Evolutionary conservation across 2,797 vertebrate species (phyloP), one percentile per base, ranked within the genome.

Genomic region (Heterohyrax brucei): DNA sequence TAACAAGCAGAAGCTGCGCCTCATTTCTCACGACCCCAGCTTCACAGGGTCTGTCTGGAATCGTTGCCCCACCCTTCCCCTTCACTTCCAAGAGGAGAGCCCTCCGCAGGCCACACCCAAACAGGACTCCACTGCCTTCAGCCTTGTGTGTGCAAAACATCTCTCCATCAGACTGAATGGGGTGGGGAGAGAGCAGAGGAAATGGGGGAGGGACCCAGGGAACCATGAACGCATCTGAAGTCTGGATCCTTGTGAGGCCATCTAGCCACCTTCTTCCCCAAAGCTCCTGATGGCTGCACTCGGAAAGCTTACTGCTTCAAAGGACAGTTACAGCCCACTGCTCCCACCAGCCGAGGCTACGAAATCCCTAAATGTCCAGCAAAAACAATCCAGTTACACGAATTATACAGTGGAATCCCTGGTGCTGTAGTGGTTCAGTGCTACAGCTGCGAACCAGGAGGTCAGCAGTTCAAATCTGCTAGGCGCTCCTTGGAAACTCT

Each of bases 1-100:
- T 46, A 9, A 33, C 2, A 79, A 21, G n/a, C 13, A 7, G 62
- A 13, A 39, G 33, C 62, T 0, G 0, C 1, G 0, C 21, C 48
- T 78, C 68, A 5, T 7, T 50, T 28, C 46, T 13, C 50, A 0
- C 2, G 1, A 9, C 48, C 19, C 64, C 61, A 10, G 26, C 10
- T 4, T 56, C 4, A 13, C 53, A 56, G 5, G 0, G 6, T 16
- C 85, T n/a, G n/a, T 30, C 10, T 12, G 4, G 28, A n/a, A 14
- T n/a, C 66, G 13, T 66, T 10, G 50, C 1, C 28, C 5, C 10
- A n/a, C 78, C 9, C 44, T 4, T 26, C 39, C 44, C 62, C 1
- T 44, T 18, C 39, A 2, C 5, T 28, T n/a, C 48, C 70, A 16
- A 66, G 73, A 28, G n/a, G 68, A 81, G 22, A 93, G 10, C 59